These are phyloP conservation scores for Pediacus dermestoides DNA, from an alignment of 2,888 invertebrate species.

Conservation along the genomic window DNA sequence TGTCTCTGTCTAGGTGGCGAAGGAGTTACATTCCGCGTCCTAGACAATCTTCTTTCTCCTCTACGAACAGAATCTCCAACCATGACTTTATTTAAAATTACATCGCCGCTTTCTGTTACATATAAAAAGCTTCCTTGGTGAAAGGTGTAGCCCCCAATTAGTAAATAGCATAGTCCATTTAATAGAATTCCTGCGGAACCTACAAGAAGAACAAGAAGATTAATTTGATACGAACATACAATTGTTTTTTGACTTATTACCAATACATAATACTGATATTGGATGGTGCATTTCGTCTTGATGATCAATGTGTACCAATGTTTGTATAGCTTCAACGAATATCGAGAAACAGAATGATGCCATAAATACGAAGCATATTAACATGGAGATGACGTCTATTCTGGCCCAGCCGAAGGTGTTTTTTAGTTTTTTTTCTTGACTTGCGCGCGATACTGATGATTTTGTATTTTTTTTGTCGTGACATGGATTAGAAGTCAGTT, in stretches of 20 bases:
- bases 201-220: slow-evolving; percentile 14
- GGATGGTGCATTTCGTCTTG: slow-evolving; percentile 73
- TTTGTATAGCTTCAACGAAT: slow-evolving; percentile 77
- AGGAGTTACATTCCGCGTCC: slow-evolving; percentile 37
- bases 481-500: slow-evolving; percentile 20
- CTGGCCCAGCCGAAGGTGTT: slow-evolving; percentile 93
- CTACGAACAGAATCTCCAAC: slow-evolving; percentile 45
- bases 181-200: slow-evolving; percentile 65
- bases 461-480: slow-evolving; percentile 26
- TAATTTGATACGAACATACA: background rate
- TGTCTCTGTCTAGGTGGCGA: slow-evolving; percentile 52
- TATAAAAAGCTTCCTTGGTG: slow-evolving; percentile 69
- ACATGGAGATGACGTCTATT: slow-evolving; percentile 80
- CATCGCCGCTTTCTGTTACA: slow-evolving; percentile 60
- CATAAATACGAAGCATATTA: slow-evolving; percentile 77
- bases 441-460: slow-evolving; percentile 32
- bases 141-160: slow-evolving; percentile 78
- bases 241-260: slow-evolving; percentile 18
- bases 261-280: slow-evolving; percentile 68
- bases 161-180: slow-evolving; percentile 72
- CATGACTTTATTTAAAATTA: slow-evolving; percentile 58
- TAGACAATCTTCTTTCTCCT: slow-evolving; percentile 51
- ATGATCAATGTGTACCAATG: slow-evolving; percentile 70
- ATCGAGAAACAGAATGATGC: slow-evolving; percentile 80
- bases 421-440: slow-evolving; percentile 62